phyloP scores from a whole-genome alignment of 2,888 invertebrate genomes.

The Cryptocheilus praepositus region DNA sequence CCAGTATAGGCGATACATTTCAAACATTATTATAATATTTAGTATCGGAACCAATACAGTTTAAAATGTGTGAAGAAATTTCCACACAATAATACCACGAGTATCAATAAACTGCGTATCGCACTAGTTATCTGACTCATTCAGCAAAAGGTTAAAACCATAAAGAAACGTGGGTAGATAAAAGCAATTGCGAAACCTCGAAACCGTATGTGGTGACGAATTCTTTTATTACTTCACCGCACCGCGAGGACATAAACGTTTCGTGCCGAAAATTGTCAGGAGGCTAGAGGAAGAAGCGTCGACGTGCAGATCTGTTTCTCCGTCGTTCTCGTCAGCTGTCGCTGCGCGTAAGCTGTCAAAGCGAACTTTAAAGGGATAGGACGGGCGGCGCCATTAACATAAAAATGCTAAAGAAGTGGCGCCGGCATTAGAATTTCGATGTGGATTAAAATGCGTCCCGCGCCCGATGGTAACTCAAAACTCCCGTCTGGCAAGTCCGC shows the following conservation, averaged over 20 bases:
- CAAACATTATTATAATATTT: too few species aligned
- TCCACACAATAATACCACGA: too few species aligned
- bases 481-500: conserved; percentile 8
- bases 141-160: conserved; percentile 20
- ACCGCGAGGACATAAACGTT: conserved; percentile 40
- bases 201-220: too few species aligned
- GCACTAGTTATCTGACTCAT: too few species aligned
- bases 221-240: too few species aligned
- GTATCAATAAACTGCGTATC: too few species aligned
- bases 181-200: background rate
- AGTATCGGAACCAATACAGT: too few species aligned
- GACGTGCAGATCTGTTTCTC: too few species aligned
- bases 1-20: too few species aligned
- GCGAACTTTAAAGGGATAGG: conserved; percentile 34
- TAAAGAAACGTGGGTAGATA: conserved; percentile 9
- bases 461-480: conserved; percentile 26
- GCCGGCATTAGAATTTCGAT: conserved; percentile 47
- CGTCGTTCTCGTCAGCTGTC: conserved; percentile 47
- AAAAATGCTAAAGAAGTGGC: conserved; percentile 51
- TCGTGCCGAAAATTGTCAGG: too few species aligned
- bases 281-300: too few species aligned
- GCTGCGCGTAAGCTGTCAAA: conserved; percentile 39
- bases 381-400: conserved; percentile 40
- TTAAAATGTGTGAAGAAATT: too few species aligned
- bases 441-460: conserved; percentile 44